Evolutionary conservation across 1,140 invertebrate genomes (phyloP).

Genomic region (Pinna nobilis): DNA sequence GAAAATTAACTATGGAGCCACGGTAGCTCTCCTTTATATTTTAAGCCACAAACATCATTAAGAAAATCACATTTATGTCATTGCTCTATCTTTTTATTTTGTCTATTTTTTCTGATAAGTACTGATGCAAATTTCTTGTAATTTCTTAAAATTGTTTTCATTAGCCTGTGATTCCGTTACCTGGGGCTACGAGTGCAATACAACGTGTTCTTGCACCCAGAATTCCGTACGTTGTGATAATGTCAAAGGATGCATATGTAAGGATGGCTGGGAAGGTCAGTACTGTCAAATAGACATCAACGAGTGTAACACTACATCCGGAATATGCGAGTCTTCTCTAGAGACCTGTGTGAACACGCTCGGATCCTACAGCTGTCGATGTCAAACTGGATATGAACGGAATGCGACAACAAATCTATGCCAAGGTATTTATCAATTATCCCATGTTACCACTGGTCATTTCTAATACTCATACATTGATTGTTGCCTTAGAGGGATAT

Average conservation of each 20-base stretch:
- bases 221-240: slow-evolving; percentile 13
- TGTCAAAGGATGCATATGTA: slow-evolving; percentile 21
- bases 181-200: slow-evolving; percentile 22
- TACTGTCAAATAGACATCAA: slow-evolving; percentile 14
- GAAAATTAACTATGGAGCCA: no score
- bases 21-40: no score
- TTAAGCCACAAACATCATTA: no score
- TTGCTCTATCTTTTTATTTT: no score
- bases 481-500: no score
- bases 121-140: no score
- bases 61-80: no score
- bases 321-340: slow-evolving; percentile 1
- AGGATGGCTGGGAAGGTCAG: slow-evolving; percentile 8
- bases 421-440: neutral
- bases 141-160: neutral
- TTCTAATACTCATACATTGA: neutral
- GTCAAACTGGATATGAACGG: neutral
- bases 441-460: neutral
- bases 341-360: neutral
- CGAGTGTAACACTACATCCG: neutral
- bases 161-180: slow-evolving; percentile 13
- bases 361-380: neutral
- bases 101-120: no score
- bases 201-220: slow-evolving; percentile 10
- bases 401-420: neutral